Percentiles rank a stretch among this genome's conserved stretches.
phyloP scores from a whole-genome alignment of 2,888 invertebrate genomes.

The Seira sanloemensis region DNA sequence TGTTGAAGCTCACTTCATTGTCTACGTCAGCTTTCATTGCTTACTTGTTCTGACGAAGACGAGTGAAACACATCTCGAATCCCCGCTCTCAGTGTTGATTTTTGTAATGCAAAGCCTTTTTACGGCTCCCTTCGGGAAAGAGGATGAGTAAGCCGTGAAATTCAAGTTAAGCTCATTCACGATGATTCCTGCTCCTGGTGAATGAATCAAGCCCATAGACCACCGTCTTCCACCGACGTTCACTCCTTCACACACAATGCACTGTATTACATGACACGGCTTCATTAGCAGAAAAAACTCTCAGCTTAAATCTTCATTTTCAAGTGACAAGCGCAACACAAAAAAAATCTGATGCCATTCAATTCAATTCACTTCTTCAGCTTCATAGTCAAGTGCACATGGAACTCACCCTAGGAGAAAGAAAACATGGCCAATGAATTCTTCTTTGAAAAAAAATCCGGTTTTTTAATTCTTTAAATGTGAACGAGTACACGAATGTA shows the following conservation, averaged over 20 bases:
- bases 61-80: background rate
- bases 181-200: slow-evolving; percentile 26
- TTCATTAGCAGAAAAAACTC: slow-evolving; percentile 40
- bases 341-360: slow-evolving; percentile 17
- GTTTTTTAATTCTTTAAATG: slow-evolving; percentile 27
- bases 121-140: slow-evolving; percentile 22
- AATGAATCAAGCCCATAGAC: background rate
- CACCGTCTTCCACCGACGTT: slow-evolving; percentile 23
- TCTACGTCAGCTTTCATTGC: background rate
- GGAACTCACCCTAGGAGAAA: slow-evolving; percentile 56
- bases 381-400: slow-evolving; percentile 47
- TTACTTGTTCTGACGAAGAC: background rate
- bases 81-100: background rate
- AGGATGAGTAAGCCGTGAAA: slow-evolving; percentile 50
- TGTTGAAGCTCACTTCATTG: background rate
- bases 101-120: background rate
- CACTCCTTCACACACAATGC: slow-evolving; percentile 31
- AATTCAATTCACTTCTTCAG: slow-evolving; percentile 15
- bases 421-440: slow-evolving; percentile 54
- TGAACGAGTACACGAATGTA: slow-evolving; percentile 28
- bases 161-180: slow-evolving; percentile 52
- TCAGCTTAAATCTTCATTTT: slow-evolving; percentile 20
- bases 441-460: slow-evolving; percentile 49
- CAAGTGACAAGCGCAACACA: slow-evolving; percentile 43
- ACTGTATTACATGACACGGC: slow-evolving; percentile 41